Evolutionary conservation across 2,113 vertebrate species (phyloP).

Genomic region (Ceuthmochares aereus): DNA sequence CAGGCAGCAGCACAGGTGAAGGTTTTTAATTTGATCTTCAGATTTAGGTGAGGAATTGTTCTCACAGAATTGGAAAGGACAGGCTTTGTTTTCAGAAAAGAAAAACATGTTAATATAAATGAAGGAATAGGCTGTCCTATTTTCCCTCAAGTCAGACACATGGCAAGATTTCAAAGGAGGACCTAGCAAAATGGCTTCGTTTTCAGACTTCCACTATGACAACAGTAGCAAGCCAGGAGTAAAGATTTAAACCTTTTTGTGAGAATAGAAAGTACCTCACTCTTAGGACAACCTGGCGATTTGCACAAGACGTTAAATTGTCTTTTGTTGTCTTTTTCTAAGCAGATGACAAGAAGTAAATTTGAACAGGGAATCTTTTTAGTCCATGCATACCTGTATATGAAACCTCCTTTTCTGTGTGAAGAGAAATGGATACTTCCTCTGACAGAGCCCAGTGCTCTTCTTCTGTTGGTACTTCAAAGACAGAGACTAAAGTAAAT

Average conservation of each 20-base stretch:
- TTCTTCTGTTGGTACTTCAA: conserved; percentile 71
- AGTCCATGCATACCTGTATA: conserved; percentile 76
- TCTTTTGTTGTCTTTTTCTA: not conserved
- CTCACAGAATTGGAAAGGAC: not conserved
- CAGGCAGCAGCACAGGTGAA: not conserved
- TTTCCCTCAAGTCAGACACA: not conserved
- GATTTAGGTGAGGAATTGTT: not conserved
- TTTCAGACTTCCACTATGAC: not conserved
- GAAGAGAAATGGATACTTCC: conserved; percentile 77
- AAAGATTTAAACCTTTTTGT: not conserved
- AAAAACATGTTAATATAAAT: not conserved
- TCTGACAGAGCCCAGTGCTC: conserved; percentile 76
- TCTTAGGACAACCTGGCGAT: not conserved
- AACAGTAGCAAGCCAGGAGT: not conserved
- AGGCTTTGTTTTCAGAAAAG: not conserved
- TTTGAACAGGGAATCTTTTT: not conserved
- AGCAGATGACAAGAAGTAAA: not conserved
- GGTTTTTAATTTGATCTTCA: not conserved
- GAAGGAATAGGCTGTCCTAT: not conserved
- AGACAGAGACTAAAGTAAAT: conserved; percentile 61
- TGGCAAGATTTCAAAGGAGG: not conserved
- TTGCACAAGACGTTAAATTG: not conserved
- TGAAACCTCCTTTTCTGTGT: conserved; percentile 77
- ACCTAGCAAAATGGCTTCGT: not conserved
- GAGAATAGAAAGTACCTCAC: not conserved